phyloP scores from a whole-genome alignment of 2,113 vertebrate genomes.

The Bos taurus region DNA sequence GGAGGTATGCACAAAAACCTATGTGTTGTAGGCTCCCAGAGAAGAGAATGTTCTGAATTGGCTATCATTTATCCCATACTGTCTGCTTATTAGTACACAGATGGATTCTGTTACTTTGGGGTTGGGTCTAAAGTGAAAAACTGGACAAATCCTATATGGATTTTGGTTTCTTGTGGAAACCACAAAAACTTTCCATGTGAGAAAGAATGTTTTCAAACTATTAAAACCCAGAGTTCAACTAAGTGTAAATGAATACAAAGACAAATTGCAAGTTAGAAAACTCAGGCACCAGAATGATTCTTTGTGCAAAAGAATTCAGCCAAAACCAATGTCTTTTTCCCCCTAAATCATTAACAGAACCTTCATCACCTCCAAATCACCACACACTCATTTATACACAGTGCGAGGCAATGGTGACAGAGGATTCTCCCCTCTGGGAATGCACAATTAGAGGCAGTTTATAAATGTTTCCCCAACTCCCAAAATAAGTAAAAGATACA shows the following conservation, averaged over 20 bases:
- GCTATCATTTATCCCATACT: neutral
- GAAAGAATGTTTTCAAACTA: neutral
- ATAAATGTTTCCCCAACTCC: neutral
- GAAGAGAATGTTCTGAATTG: neutral
- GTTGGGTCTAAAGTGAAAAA: neutral
- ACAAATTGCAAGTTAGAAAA: constrained; percentile 44
- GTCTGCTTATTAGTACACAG: neutral
- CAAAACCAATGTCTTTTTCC: neutral
- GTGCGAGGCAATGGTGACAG: neutral
- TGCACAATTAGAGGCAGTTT: neutral
- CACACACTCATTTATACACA: neutral
- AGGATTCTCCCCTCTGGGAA: neutral
- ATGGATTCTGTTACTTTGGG: neutral
- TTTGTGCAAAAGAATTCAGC: constrained; percentile 30
- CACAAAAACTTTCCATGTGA: constrained; percentile 22
- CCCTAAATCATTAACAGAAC: neutral
- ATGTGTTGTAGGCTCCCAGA: neutral
- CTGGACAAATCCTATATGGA: neutral
- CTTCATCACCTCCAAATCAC: neutral
- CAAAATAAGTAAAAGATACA: constrained; percentile 1
- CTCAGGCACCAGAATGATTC: neutral
- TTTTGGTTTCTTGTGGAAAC: neutral
- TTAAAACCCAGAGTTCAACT: constrained; percentile 36
- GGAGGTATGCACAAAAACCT: neutral
- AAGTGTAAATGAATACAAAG: constrained; percentile 14